Percentiles rank a stretch among this genome's conserved stretches.
These are phyloP conservation scores for Maniola hyperantus DNA, from an alignment of 2,888 invertebrate genomes.

Conservation along the genomic window DNA sequence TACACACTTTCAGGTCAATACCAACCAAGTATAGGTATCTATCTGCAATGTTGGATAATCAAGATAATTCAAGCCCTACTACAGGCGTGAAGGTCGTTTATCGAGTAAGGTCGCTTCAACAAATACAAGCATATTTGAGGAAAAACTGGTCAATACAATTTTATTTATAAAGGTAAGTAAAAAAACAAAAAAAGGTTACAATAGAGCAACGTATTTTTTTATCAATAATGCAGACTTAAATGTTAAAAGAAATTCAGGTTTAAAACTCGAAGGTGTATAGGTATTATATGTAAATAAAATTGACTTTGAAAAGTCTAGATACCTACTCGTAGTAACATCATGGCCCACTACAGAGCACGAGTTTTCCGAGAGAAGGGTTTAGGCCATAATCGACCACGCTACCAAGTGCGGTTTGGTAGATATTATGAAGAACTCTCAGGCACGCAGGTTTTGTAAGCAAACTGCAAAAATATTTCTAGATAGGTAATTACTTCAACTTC, in stretches of 20 bases:
- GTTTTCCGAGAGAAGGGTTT: too few relatives aligned
- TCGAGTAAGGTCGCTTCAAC: conserved; percentile 9
- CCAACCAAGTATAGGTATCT: not conserved
- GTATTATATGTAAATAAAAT: not conserved
- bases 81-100: conserved; percentile 17
- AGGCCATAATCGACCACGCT: too few relatives aligned
- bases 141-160: conserved; percentile 11
- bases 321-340: too few relatives aligned
- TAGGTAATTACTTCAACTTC: too few relatives aligned
- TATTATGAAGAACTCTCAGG: too few relatives aligned
- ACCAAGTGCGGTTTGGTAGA: too few relatives aligned
- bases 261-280: not conserved
- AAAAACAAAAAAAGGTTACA: not conserved
- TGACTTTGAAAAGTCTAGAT: not conserved
- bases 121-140: conserved; percentile 9
- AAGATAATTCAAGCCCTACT: conserved; percentile 5
- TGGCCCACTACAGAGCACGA: too few relatives aligned
- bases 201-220: not conserved
- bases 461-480: too few relatives aligned
- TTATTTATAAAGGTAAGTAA: conserved; percentile 1
- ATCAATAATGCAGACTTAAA: not conserved
- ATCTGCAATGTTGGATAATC: conserved; percentile 4
- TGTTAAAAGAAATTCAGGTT: not conserved
- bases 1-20: conserved; percentile 2
- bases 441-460: too few relatives aligned